Percentiles rank a stretch among this genome's conserved stretches.
Conservation (phyloP, 2,888 invertebrate genomes). For the Diaphora mendica region DNA sequence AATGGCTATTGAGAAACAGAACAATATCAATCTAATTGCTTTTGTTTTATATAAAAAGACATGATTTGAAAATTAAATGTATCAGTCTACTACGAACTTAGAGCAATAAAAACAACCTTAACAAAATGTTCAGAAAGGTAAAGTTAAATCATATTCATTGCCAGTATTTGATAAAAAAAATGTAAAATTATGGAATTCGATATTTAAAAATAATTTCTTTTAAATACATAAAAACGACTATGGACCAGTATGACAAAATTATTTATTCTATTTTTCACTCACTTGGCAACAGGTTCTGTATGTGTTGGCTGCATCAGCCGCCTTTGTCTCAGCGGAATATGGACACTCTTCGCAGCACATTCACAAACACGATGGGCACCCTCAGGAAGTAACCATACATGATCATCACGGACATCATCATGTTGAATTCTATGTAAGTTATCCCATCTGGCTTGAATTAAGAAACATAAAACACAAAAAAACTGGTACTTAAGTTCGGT, state of each 20-base stretch:
- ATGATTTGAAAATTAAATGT: constrained; percentile 30
- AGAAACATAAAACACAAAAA: background rate
- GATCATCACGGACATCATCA: constrained; percentile 31
- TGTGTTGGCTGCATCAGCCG: constrained; percentile 32
- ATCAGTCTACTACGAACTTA: constrained; percentile 48
- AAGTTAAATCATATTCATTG: background rate
- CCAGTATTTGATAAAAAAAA: too few species aligned
- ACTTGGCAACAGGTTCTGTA: constrained; percentile 24
- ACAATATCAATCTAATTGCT: constrained; percentile 45
- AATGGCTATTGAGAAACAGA: constrained; percentile 30
- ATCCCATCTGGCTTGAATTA: background rate
- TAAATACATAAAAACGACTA: too few species aligned
- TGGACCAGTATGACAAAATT: background rate
- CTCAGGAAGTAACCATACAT: constrained; percentile 29
- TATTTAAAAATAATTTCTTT: too few species aligned
- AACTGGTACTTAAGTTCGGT: background rate
- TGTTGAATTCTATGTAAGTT: constrained; percentile 42
- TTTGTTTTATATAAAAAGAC: constrained; percentile 53
- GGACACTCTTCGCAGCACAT: constrained; percentile 72
- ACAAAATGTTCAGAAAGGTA: constrained; percentile 53
- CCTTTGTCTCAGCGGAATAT: constrained; percentile 59
- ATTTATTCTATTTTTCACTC: background rate
- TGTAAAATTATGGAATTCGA: background rate
- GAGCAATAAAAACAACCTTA: constrained; percentile 19
- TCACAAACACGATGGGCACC: constrained; percentile 43